Conservation (phyloP, 2,113 vertebrate species). For the Campylomormyrus numenius region DNA sequence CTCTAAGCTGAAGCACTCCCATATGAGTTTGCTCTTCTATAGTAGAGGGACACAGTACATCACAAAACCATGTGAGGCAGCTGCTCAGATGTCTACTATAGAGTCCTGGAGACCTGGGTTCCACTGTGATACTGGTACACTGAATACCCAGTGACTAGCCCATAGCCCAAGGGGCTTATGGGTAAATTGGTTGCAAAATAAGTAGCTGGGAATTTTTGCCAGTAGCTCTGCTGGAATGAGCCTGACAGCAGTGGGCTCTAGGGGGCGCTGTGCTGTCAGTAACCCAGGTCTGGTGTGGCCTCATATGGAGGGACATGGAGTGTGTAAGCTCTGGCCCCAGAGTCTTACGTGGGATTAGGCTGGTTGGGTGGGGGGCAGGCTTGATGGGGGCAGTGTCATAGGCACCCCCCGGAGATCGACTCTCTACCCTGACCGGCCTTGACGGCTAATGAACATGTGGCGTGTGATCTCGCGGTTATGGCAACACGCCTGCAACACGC, state of each 20-base stretch:
- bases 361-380: background rate
- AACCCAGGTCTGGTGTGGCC: slow-evolving; percentile 12
- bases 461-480: background rate
- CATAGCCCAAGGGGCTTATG: background rate
- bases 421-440: background rate
- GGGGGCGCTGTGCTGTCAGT: background rate
- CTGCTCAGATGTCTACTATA: slow-evolving; percentile 11
- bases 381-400: slow-evolving; percentile 3
- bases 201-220: background rate
- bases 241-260: background rate
- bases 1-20: background rate
- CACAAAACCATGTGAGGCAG: slow-evolving; percentile 11
- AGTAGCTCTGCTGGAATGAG: background rate
- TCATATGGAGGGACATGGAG: slow-evolving; percentile 24
- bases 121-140: background rate
- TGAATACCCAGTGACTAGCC: background rate
- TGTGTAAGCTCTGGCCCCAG: slow-evolving; percentile 18
- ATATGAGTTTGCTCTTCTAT: slow-evolving; percentile 16
- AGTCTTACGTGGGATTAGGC: slow-evolving; percentile 7
- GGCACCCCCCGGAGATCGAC: background rate
- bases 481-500: background rate
- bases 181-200: background rate
- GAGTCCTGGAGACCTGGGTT: slow-evolving; percentile 18
- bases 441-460: background rate
- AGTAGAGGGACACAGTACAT: background rate